Evolutionary conservation across 2,888 invertebrate genomes (phyloP), one percentile per base, ranked within the genome.

Genomic region (Sarcophaga variegata): DNA sequence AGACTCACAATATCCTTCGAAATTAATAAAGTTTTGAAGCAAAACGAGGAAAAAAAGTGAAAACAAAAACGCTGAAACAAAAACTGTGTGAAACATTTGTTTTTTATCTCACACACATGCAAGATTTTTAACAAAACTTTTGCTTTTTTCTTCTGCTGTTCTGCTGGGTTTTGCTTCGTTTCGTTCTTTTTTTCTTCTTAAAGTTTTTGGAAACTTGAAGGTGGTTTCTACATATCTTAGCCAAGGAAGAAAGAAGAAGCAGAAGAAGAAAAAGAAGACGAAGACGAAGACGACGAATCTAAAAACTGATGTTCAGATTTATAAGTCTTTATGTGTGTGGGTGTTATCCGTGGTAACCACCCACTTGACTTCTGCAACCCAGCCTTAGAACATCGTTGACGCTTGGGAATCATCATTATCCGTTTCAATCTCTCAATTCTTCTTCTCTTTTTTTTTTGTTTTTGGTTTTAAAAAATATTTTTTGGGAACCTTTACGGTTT

Each of bases 281-380:
- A 45, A 4, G 63, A 69, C 62, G 22, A 54, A 0, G 10, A 17
- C 12, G 17, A 67, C 37, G 45, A n/a, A 3, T 1, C 17, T 75
- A 66, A 78, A 81, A 77, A 74, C 17, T 14, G 47, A 71, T 54
- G 67, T 74, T 81, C 62, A 67, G 47, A 76, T 69, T 59, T 60
- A 47, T 76, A 59, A 20, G 76, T n/a, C 66, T 59, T 69, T 66
- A 47, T 81, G 67, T 67, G 69, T 85, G 88, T 89, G 82, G 88
- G 88, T 88, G 88, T 88, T 76, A 82, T 85, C 81, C 81, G 63
- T 84, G 78, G 83, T 76, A 70, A 83, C 88, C 83, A 87, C 88
- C 89, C 89, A 89, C 88, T 87, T 89, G 89, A 89, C 89, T 89
- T 89, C 89, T 89, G 89, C 89, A 89, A 89, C 89, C 89, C 85